These are phyloP conservation scores for Xyrauchen texanus DNA, from an alignment of 2,113 vertebrate species.

Conservation along the genomic window DNA sequence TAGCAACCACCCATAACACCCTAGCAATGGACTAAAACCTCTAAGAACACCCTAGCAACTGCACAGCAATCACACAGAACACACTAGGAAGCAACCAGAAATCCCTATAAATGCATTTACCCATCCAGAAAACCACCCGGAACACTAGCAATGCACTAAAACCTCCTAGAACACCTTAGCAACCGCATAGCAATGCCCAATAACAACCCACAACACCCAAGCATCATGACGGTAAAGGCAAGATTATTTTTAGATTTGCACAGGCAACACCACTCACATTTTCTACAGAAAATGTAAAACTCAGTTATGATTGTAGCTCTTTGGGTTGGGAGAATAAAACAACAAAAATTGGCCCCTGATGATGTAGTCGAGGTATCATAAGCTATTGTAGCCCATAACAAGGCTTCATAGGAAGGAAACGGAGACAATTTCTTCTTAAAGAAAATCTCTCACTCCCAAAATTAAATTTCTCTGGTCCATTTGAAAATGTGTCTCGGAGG, in stretches of 20 bases:
- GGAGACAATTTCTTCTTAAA: neutral
- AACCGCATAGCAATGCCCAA: too few relatives aligned
- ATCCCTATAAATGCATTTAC: too few relatives aligned
- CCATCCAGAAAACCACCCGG: too few relatives aligned
- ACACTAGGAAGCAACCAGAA: too few relatives aligned
- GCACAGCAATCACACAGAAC: too few relatives aligned
- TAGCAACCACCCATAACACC: too few relatives aligned
- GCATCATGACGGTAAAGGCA: too few relatives aligned
- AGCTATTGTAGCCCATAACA: neutral
- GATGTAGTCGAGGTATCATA: neutral
- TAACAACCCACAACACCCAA: too few relatives aligned
- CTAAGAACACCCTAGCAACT: too few relatives aligned
- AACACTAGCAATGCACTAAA: too few relatives aligned
- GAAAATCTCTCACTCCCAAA: neutral
- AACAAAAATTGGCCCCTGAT: neutral
- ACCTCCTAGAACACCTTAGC: too few relatives aligned
- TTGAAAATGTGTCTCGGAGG: constrained; percentile 43
- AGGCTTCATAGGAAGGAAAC: neutral
- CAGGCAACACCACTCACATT: neutral
- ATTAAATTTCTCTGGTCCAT: constrained; percentile 38
- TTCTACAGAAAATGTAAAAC: neutral
- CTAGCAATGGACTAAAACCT: too few relatives aligned
- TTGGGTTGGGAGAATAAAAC: neutral
- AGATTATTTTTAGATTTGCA: neutral
- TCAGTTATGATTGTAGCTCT: neutral